These are phyloP conservation scores for Ylistrum balloti DNA, from an alignment of 1,140 invertebrate genomes.

Conservation along the genomic window DNA sequence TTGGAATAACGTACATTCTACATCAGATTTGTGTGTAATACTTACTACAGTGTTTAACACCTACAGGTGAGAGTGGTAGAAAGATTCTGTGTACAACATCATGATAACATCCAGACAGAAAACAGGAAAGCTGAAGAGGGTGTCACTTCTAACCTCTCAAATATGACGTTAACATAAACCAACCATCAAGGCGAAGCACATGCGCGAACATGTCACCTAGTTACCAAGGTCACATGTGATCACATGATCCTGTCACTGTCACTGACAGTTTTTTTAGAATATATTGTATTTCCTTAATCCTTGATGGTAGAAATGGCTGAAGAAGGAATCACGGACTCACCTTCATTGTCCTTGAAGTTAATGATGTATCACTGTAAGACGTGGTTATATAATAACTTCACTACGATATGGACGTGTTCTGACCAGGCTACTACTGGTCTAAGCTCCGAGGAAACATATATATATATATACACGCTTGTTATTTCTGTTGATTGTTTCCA, in stretches of 20 bases:
- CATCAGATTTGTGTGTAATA: no score
- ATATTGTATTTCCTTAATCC: neutral
- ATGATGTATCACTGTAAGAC: no score
- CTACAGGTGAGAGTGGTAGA: neutral
- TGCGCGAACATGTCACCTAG: neutral
- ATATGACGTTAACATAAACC: neutral
- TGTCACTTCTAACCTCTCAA: neutral
- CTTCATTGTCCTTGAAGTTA: no score
- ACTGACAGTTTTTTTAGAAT: neutral
- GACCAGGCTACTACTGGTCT: no score
- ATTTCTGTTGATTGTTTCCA: neutral
- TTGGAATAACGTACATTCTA: no score
- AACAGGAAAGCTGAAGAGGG: neutral
- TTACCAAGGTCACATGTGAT: neutral
- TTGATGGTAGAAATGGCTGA: neutral
- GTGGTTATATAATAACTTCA: no score
- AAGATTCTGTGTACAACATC: neutral
- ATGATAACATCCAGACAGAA: neutral
- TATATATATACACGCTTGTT: neutral
- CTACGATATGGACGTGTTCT: no score
- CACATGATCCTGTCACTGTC: neutral
- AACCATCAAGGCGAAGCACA: neutral
- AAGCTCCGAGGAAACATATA: no score
- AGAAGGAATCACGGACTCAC: neutral
- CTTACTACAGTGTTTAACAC: no score